A percentile compares a stretch with the other conserved stretches of the same genome.
phyloP scores from a whole-genome alignment of 2,888 invertebrate genomes.

The Muscina levida region DNA sequence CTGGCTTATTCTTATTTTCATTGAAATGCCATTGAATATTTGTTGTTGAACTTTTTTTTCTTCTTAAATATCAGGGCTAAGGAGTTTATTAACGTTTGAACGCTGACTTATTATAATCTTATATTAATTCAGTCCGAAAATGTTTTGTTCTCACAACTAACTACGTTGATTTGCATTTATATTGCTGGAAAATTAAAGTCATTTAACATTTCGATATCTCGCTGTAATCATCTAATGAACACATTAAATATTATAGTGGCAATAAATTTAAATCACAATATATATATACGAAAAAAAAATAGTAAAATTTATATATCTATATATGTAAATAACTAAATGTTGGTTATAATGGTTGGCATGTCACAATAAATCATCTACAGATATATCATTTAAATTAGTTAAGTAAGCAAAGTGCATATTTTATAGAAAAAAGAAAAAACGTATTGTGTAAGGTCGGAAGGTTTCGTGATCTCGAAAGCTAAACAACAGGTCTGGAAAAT shows the following conservation, averaged over 20 bases:
- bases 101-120: neutral
- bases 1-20: neutral
- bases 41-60: neutral
- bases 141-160: constrained; percentile 20
- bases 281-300: too few species aligned
- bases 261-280: neutral
- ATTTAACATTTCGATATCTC: neutral
- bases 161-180: constrained; percentile 6
- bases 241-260: neutral
- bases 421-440: too few species aligned
- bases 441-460: too few species aligned
- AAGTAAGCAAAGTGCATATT: too few species aligned
- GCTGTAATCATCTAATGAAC: neutral
- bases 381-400: too few species aligned
- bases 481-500: too few species aligned
- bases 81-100: constrained; percentile 17
- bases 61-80: constrained; percentile 34
- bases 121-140: neutral
- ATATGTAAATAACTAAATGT: too few species aligned
- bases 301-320: too few species aligned
- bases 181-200: neutral
- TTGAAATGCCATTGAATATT: constrained; percentile 25
- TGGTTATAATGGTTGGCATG: too few species aligned
- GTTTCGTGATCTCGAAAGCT: too few species aligned
- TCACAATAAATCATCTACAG: too few species aligned